Percentiles rank a stretch among this genome's conserved stretches.
Evolutionary conservation across 2,888 invertebrate species (phyloP).

Genomic region (Diplolepis rosae): DNA sequence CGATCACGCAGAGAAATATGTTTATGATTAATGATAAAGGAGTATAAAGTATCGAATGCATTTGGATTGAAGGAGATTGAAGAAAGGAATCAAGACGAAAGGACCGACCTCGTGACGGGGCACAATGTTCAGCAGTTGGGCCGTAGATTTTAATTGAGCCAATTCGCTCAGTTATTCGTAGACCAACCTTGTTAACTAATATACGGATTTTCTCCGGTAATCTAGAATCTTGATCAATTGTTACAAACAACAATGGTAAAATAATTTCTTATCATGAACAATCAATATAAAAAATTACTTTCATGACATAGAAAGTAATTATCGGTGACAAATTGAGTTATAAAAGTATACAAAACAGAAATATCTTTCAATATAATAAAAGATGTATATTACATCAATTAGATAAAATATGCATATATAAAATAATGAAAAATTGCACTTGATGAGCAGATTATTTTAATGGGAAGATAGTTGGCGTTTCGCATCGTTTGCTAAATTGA

Average conservation of each 20-base stretch:
- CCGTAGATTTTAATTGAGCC: conserved; percentile 63
- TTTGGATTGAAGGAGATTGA: conserved; percentile 56
- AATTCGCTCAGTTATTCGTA: conserved; percentile 59
- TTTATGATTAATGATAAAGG: conserved; percentile 64
- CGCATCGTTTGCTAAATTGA: conserved; percentile 46
- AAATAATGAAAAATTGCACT: too few relatives aligned
- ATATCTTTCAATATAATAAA: too few relatives aligned
- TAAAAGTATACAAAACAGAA: too few relatives aligned
- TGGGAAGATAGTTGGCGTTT: conserved; percentile 29
- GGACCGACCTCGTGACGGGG: conserved; percentile 62
- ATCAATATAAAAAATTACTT: not conserved
- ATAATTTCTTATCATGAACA: not conserved
- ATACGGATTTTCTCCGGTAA: conserved; percentile 65
- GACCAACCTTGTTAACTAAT: conserved; percentile 63
- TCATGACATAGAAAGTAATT: too few relatives aligned
- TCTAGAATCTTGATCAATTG: conserved; percentile 30
- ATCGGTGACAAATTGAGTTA: too few relatives aligned
- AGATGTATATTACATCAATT: too few relatives aligned
- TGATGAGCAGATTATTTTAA: too few relatives aligned
- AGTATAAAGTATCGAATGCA: conserved; percentile 60
- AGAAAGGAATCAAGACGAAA: conserved; percentile 58
- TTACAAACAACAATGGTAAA: conserved; percentile 1
- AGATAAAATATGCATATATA: too few relatives aligned
- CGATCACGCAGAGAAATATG: conserved; percentile 57
- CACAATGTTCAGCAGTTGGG: conserved; percentile 62